Evolutionary conservation across 64 coral and sea anemone genomes (phyloP), one percentile per base, ranked within the genome.

Genomic region (Actinia tenebrosa): DNA sequence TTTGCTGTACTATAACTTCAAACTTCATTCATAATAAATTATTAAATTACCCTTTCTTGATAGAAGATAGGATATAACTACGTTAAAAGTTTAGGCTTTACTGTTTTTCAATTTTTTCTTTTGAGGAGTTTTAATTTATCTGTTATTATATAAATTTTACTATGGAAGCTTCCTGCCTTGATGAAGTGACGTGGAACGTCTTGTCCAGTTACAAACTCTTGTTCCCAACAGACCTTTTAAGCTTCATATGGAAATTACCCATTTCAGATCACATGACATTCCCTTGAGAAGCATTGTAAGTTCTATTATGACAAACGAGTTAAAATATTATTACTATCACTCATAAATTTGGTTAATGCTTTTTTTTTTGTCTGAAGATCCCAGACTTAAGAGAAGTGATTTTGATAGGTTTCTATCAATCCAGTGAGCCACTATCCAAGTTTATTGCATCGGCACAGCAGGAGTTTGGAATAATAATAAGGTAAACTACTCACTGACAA

Each of bases 351-450:
- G 30, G 30, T 37, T 37, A 37, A 37, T 37, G 30, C 30, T 79
- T 45, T 81, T 50, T 50, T 16, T 64, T 88, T 55, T 10, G 56
- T 17, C 53, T 30, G 13, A 42, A 99, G 97, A 94, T 99, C 60
- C 90, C 97, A 89, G 93, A 93, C 27, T 86, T 99, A 30, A 89
- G 87, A 72, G 97, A 99, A 88, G 91, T 99, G 42, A 93, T 99
- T 78, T 52, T 99, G 47, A 95, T 99, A 60, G 97, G 97, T 14
- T 99, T 95, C 30, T 99, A 99, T 54, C 97, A 99, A 16, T 95
- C 91, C 46, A 99, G 93, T 89, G 97, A 99, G 80, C 89, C 77
- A 22, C 83, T 99, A 81, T 99, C 97, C 85, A 99, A 92, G 83
- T 99, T 95, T 84, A 99, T 99, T 71, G 44, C 91, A 4, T 80